Evolutionary conservation across 2,888 invertebrate genomes (phyloP).

Genomic region (Chrysolina americana): DNA sequence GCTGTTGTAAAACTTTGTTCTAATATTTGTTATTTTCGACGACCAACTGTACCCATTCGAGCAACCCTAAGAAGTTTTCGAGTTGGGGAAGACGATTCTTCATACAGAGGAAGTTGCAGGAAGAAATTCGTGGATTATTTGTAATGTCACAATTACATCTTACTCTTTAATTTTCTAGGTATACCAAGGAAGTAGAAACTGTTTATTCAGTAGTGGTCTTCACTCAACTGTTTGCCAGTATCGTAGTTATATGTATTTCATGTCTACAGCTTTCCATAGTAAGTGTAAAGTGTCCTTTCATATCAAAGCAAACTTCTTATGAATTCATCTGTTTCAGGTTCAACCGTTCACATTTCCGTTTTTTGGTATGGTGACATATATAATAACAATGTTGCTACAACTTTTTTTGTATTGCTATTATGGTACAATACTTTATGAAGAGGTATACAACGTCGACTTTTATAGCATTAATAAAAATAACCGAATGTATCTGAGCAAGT

Average conservation of each 20-base stretch:
- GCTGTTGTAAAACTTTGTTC: too few species aligned
- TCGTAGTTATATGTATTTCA: slow-evolving; percentile 70
- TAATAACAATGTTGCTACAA: slow-evolving; percentile 67
- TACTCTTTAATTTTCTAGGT: slow-evolving; percentile 49
- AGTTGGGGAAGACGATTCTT: too few species aligned
- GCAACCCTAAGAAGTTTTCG: too few species aligned
- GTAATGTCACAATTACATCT: neutral
- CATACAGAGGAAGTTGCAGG: too few species aligned
- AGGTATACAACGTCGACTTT: too few species aligned
- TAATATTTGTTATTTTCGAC: too few species aligned
- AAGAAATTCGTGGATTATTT: too few species aligned
- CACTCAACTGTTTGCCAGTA: slow-evolving; percentile 69
- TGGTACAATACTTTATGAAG: slow-evolving; percentile 69
- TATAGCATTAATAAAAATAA: too few species aligned
- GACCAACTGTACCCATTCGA: too few species aligned
- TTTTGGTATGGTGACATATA: slow-evolving; percentile 67
- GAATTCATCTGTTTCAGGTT: slow-evolving; percentile 44
- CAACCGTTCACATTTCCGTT: slow-evolving; percentile 63
- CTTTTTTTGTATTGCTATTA: slow-evolving; percentile 71
- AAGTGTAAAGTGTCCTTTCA: slow-evolving; percentile 48
- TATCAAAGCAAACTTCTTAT: neutral
- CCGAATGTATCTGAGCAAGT: neutral
- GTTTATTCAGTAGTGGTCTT: slow-evolving; percentile 66
- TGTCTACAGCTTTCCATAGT: slow-evolving; percentile 71
- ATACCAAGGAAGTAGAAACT: slow-evolving; percentile 65